phyloP scores from a whole-genome alignment of 2,113 vertebrate species.

The Rhinolophus sinicus region DNA sequence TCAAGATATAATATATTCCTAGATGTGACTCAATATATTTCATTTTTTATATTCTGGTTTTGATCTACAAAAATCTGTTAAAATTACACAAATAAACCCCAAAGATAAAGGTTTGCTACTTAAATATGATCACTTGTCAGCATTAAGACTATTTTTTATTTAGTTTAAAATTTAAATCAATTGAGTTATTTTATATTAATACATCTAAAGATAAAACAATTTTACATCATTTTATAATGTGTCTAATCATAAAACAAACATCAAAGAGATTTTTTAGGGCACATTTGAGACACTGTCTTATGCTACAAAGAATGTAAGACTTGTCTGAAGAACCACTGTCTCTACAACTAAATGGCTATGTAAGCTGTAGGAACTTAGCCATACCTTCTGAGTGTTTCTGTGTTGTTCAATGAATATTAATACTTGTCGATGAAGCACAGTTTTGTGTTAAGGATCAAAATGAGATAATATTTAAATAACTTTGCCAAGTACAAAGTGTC shows the following conservation, averaged over 20 bases:
- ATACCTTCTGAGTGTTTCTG: background rate
- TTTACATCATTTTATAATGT: background rate
- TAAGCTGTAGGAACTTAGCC: background rate
- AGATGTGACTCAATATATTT: background rate
- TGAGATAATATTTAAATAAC: background rate
- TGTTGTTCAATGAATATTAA: background rate
- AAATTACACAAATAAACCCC: background rate
- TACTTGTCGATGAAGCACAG: background rate
- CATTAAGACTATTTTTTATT: background rate
- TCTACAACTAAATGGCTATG: background rate
- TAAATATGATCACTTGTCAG: background rate
- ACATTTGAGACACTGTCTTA: background rate
- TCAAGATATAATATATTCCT: background rate
- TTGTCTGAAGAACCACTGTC: background rate
- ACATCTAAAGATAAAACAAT: background rate
- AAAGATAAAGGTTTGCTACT: background rate
- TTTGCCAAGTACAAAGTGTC: background rate
- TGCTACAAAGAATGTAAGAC: background rate
- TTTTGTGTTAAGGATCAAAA: background rate
- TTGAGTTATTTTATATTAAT: background rate
- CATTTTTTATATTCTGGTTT: background rate
- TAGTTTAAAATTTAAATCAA: conserved; percentile 1
- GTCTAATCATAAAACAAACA: background rate
- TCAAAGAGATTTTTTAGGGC: background rate
- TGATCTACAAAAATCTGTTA: background rate